phyloP scores from a whole-genome alignment of 2,797 vertebrate species.

The Pseudomugil gertrudae region DNA sequence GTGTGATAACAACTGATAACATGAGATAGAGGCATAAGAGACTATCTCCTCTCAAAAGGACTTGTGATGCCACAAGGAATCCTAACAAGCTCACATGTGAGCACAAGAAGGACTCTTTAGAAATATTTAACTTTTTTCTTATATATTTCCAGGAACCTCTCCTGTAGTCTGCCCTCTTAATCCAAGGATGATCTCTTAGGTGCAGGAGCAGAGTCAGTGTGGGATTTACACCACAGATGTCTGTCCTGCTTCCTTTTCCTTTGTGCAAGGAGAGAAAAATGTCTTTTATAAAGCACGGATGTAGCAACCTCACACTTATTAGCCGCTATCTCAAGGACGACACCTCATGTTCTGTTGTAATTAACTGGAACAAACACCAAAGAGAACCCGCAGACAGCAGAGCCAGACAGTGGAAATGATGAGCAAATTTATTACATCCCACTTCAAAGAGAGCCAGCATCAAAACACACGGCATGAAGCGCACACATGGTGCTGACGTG shows the following conservation, averaged over 20 bases:
- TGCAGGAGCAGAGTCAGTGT: neutral
- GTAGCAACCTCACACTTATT: slow-evolving; percentile 66
- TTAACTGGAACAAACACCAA: slow-evolving; percentile 70
- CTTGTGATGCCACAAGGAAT: slow-evolving; percentile 40
- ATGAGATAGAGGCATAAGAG: slow-evolving; percentile 14
- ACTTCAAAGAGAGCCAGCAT: slow-evolving; percentile 59
- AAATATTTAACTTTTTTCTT: slow-evolving; percentile 1
- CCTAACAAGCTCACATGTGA: slow-evolving; percentile 22
- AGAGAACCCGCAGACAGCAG: slow-evolving; percentile 53
- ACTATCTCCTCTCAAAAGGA: slow-evolving; percentile 37
- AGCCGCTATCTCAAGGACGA: slow-evolving; percentile 68
- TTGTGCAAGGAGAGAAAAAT: slow-evolving; percentile 22
- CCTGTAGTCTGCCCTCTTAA: neutral
- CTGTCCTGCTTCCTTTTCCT: neutral
- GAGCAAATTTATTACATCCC: slow-evolving; percentile 64
- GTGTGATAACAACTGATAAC: slow-evolving; percentile 57
- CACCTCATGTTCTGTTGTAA: slow-evolving; percentile 58
- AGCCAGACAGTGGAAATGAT: slow-evolving; percentile 63
- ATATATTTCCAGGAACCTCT: neutral
- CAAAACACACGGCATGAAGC: slow-evolving; percentile 43
- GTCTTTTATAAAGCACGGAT: slow-evolving; percentile 29
- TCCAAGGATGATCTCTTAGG: slow-evolving; percentile 14
- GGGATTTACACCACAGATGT: slow-evolving; percentile 11
- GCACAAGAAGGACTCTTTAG: neutral
- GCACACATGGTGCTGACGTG: slow-evolving; percentile 5